Evolutionary conservation across 2,113 vertebrate genomes (phyloP), one percentile per base, ranked within the genome.

Genomic region (Arothron firmamentum): DNA sequence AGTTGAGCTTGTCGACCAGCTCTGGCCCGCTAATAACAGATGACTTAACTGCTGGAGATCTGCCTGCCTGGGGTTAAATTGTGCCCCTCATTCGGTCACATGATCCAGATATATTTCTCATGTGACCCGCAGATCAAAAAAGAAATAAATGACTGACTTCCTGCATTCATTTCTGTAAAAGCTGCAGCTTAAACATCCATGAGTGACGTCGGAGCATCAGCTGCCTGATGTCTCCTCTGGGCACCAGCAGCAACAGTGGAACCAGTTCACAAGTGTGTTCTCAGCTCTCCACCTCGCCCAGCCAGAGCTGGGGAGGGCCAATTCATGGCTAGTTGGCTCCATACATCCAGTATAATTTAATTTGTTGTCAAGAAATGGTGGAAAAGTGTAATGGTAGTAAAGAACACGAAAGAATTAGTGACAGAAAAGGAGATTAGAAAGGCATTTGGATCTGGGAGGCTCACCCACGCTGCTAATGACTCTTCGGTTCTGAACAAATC

Each of bases 1-100:
- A 89, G 90, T 91, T 92, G 88, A 79, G 91, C 92, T 90, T 92
- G 92, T 93, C 92, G 93, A 92, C 92, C 93, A 91, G 91, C 88
- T 88, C 56, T 25, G 85, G 92, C 89, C 87, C 83, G 90, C 91
- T 93, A 94, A 93, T 93, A 90, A 90, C 81, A 83, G 89, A 92
- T 93, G 93, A 94, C 92, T 93, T 91, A 90, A 90, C 87, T 59
- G 85, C 91, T 91, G 92, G 92, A 91, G 90, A 64, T 74, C 62
- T 15, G 57, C 48, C 62, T 31, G 64, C 53, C 55, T 21, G 43
- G 72, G 15, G 49, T 59, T 66, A 38, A 38, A 38, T 38, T 31
- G 28, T 31, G 28, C 6, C 28, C 34, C 34, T 38, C 34, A 38
- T 10, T 12, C 8, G 10, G 34, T 38, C 34, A 38, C 34, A 12